Base-by-base conservation (phyloP, 2,888 invertebrate species). In the Eupithecia subfuscata region DNA sequence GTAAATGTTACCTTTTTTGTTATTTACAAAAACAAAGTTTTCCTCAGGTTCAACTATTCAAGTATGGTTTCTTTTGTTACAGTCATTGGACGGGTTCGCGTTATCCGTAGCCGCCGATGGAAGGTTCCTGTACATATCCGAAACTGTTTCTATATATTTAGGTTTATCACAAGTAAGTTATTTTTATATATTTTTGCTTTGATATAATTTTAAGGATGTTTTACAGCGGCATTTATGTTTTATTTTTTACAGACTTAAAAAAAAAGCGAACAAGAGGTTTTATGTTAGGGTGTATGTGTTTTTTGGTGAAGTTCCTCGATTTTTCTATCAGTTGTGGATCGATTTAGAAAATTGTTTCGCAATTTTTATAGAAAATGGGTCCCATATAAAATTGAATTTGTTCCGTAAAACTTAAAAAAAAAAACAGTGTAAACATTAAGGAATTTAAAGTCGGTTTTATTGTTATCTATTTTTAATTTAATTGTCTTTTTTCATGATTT, bases 121-220 rank as follows among this genome's bases (percentile, higher is more conserved):
- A 82, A 96, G 99, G 91, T 99, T 99, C 95, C 96, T 99, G 91
- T 99, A 99, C 96, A 99, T 99, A 96, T 99, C 99, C 85, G 99
- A 99, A 96, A 99, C 99, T 86, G 99, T 99, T 88, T 99, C 99
- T 91, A 99, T 99, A 94, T 99, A 99, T 96, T 97, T 99, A 94
- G 99, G 99, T 87, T 97, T 99, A 93, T 99, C 99, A 94, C 99
- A 99, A 97, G 99, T 98, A 95, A 96, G 96, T 95, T 30, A 18
- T 95, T 34, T 34, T 60, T 16, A 16, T 45, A 16, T 16, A 45
- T 16, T 45, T 45, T 45, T 45, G 3, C 16, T 45, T 16, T 45
- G 2, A 8, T 2, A 52, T 56, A 22, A 22, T 56, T 52, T 56
- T 56, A 22, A 56, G 22, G 56, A 56, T 11, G 22, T 18, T 22